phyloP scores from a whole-genome alignment of 2,888 invertebrate species.

The Philereme vetulata region DNA sequence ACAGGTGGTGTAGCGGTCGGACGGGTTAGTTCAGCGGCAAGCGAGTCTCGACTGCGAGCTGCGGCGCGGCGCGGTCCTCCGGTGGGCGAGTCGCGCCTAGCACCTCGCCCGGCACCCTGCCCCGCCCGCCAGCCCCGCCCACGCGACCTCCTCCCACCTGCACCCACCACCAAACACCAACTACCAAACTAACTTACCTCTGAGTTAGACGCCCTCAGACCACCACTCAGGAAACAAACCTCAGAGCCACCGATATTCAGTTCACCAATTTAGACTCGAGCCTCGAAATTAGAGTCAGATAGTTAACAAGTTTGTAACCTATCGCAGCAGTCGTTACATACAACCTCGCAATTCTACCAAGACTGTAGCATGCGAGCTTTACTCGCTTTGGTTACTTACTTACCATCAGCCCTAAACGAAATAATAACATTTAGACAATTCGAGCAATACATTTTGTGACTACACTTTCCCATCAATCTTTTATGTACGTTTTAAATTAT shows the following conservation, averaged over 20 bases:
- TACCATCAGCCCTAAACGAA: too few relatives aligned
- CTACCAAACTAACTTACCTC: constrained; percentile 20
- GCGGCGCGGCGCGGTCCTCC: constrained; percentile 53
- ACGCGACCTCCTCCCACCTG: constrained; percentile 57
- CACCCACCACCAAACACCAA: constrained; percentile 56
- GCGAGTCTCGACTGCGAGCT: constrained; percentile 69
- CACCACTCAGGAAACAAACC: neutral
- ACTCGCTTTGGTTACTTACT: too few relatives aligned
- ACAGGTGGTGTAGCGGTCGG: constrained; percentile 51
- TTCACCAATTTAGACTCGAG: neutral
- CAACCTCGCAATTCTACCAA: neutral
- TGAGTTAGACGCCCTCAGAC: constrained; percentile 21
- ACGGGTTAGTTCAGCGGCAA: constrained; percentile 56
- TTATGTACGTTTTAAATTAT: constrained; percentile 19
- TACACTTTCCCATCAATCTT: constrained; percentile 22
- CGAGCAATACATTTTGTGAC: neutral
- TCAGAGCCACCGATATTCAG: neutral
- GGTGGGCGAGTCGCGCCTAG: constrained; percentile 67
- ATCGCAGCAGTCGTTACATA: neutral
- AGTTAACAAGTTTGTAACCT: neutral
- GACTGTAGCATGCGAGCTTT: too few relatives aligned
- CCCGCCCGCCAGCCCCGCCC: constrained; percentile 75
- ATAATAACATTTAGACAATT: neutral
- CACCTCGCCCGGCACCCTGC: constrained; percentile 72
- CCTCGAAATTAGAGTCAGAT: neutral